Percentiles rank a stretch among this genome's conserved stretches.
phyloP scores from a whole-genome alignment of 1,140 invertebrate genomes.

The Sycophila sp. region DNA sequence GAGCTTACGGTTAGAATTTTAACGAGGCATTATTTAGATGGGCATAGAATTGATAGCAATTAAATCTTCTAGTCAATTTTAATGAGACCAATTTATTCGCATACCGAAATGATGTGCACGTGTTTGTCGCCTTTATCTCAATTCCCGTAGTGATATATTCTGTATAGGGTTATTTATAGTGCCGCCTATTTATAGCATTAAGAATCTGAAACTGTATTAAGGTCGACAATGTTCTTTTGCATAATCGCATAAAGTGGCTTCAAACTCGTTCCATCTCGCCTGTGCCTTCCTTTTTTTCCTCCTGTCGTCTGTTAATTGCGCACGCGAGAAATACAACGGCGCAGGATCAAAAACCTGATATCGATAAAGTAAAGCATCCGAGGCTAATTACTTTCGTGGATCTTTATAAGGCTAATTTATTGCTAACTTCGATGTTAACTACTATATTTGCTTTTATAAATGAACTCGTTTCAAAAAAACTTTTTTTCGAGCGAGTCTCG shows the following conservation, averaged over 20 bases:
- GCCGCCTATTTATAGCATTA: not conserved
- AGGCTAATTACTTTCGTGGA: not conserved
- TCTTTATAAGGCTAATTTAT: no score
- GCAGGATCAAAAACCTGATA: not conserved
- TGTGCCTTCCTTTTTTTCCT: not conserved
- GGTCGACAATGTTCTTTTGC: conserved; percentile 9
- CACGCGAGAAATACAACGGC: not conserved
- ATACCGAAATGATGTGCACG: not conserved
- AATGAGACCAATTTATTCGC: not conserved
- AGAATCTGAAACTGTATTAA: conserved; percentile 5
- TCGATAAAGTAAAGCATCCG: not conserved
- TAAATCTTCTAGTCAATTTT: no score
- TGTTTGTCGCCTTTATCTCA: not conserved
- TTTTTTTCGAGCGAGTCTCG: no score
- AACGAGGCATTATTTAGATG: not conserved
- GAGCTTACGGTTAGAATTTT: not conserved
- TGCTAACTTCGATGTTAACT: no score
- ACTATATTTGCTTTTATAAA: no score
- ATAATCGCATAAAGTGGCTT: not conserved
- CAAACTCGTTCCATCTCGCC: not conserved
- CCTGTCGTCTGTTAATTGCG: not conserved
- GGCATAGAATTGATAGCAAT: no score
- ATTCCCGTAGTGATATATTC: conserved; percentile 9
- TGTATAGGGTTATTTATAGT: not conserved
- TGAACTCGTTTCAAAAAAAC: no score